Conservation (phyloP, 2,113 vertebrate species). For the Hippocampus abdominalis region DNA sequence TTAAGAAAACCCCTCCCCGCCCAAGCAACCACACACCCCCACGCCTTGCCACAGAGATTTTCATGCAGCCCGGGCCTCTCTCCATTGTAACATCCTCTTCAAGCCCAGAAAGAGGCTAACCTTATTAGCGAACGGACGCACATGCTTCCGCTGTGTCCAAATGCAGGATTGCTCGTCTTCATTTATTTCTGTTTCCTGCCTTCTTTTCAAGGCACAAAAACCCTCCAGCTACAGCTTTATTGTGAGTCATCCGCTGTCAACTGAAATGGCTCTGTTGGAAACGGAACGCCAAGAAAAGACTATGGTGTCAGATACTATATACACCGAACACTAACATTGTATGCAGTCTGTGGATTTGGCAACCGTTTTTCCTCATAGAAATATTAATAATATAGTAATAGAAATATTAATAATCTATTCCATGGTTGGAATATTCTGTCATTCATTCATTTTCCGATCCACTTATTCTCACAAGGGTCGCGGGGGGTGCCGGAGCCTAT, state of each 20-base stretch:
- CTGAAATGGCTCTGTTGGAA: neutral
- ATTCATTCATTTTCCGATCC: no score
- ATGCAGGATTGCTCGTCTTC: neutral
- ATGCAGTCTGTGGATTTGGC: neutral
- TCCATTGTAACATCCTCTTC: neutral
- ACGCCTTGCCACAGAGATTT: slow-evolving; percentile 28
- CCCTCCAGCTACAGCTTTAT: neutral
- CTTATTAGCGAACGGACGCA: neutral
- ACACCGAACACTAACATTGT: neutral
- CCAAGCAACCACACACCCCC: slow-evolving; percentile 19
- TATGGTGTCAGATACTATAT: neutral
- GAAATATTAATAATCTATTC: no score
- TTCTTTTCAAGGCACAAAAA: neutral
- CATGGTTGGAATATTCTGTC: no score
- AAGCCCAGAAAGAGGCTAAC: slow-evolving; percentile 13
- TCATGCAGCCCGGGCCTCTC: slow-evolving; percentile 13
- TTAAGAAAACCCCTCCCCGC: slow-evolving; percentile 53
- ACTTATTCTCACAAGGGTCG: no score
- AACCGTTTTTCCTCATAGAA: neutral
- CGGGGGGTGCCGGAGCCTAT: no score
- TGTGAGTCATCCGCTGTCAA: neutral
- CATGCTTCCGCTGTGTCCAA: neutral
- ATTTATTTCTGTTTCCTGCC: neutral
- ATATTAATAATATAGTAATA: no score
- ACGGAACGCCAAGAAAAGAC: neutral